Evolutionary conservation across 1,140 invertebrate genomes (phyloP), one percentile per base, ranked within the genome.

Genomic region (Drosophila sulfurigaster): DNA sequence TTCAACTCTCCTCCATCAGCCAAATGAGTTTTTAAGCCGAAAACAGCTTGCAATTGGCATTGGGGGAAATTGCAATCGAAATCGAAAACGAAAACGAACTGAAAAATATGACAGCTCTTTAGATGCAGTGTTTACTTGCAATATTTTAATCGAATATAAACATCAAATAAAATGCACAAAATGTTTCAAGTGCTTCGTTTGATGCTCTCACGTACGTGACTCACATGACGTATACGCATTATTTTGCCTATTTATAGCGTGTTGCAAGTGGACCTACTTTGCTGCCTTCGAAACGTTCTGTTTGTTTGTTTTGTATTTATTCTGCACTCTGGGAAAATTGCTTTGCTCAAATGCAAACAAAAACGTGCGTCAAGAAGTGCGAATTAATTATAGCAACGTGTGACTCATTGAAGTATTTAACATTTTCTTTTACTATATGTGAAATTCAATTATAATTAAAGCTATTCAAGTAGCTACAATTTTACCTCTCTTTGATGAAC

Each of bases 201-300:
- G n/a, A 16, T 45, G n/a, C 8, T 45, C n/a, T 45, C 46, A 20
- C 7, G 2, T 46, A 15, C 20, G 35, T 79, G 73, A 75, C 49
- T 59, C 75, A 73, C 54, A 10, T 5, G 59, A 20, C 72, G 75
- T 73, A 77, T 77, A 63, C 63, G 57, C 28, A 58, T 62, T 67
- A 48, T 48, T 43, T 51, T 28, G 5, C 11, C 65, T 67, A 63
- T 73, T 74, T 78, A 38, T 8, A 16, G 11, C 52, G 7, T 13
- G 16, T 56, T 56, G 15, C 52, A 11, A 68, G 35, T 57, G 49
- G 64, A 46, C 51, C 51, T 60, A 60, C 59, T 48, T 71, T 58
- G 30, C 32, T n/a, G 58, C 58, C 25, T 64, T 43, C 30, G 11
- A 43, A 67, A 51, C 49, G 41, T 49, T 63, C 5, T 32, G 20